Conservation (phyloP, 1,140 invertebrate species). For the Homarus americanus region DNA sequence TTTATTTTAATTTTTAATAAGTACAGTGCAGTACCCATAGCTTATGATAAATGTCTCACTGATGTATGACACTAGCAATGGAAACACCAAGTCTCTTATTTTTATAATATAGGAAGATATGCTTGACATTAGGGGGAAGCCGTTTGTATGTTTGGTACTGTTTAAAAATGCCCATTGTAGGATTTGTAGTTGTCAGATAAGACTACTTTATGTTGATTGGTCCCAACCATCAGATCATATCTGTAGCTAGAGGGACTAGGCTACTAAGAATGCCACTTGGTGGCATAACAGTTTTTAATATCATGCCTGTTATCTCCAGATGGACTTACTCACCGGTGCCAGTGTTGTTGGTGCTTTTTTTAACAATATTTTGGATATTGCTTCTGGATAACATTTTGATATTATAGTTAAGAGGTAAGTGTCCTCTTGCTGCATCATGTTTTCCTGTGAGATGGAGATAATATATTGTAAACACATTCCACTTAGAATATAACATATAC, state of each 20-base stretch:
- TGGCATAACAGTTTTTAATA: neutral
- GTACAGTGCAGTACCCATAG: no score
- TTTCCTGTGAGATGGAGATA: neutral
- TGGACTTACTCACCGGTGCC: neutral
- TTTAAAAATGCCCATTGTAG: neutral
- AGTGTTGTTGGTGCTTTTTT: neutral
- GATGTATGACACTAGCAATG: neutral
- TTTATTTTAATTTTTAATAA: no score
- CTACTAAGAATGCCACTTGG: neutral
- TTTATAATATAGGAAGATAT: neutral
- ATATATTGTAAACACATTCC: conserved; percentile 32
- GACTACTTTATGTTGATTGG: neutral
- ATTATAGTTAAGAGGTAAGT: neutral
- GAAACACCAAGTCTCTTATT: neutral
- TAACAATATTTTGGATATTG: neutral
- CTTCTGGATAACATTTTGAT: conserved; percentile 4
- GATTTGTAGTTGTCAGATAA: neutral
- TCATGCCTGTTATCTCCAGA: neutral
- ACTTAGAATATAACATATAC: conserved; percentile 24
- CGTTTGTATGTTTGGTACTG: neutral
- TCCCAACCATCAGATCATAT: neutral
- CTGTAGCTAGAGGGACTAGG: neutral
- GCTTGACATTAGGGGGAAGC: neutral
- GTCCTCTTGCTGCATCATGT: neutral
- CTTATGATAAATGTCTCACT: neutral